Conservation (phyloP, 2,888 invertebrate genomes). For the Thera britannica region DNA sequence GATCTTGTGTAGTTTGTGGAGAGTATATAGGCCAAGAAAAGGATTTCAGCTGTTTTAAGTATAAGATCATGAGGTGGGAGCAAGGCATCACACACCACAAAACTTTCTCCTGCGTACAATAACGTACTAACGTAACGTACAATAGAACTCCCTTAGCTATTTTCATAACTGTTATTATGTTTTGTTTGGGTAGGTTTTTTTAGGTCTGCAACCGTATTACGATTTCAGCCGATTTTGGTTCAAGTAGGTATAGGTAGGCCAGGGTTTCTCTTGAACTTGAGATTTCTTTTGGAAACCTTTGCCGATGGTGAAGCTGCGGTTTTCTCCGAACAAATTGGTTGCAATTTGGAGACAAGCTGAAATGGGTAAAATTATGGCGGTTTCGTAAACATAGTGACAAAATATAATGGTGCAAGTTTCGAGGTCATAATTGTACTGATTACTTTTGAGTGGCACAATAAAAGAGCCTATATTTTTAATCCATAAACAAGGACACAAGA, state of each 20-base stretch:
- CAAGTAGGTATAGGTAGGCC: background rate
- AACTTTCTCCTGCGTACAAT: no score
- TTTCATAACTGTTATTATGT: no score
- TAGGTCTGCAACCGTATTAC: background rate
- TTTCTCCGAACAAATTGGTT: constrained; percentile 42
- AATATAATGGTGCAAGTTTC: constrained; percentile 47
- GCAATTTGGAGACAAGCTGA: constrained; percentile 47
- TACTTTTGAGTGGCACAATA: constrained; percentile 2
- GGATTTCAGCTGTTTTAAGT: no score
- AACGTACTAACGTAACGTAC: no score
- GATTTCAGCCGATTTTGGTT: no score
- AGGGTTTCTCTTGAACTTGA: constrained; percentile 57
- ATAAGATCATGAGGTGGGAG: no score
- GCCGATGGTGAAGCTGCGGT: constrained; percentile 46
- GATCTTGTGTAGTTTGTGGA: background rate
- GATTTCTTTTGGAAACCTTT: constrained; percentile 57
- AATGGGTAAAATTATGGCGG: constrained; percentile 41
- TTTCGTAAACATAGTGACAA: constrained; percentile 47
- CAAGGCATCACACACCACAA: no score
- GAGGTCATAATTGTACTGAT: constrained; percentile 48
- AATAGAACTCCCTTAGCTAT: no score
- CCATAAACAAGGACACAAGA: background rate
- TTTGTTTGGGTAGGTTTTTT: background rate
- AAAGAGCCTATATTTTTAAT: background rate
- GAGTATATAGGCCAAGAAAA: no score